These are phyloP conservation scores for Myotis daubentonii DNA, from an alignment of 2,797 vertebrate species.

Conservation along the genomic window DNA sequence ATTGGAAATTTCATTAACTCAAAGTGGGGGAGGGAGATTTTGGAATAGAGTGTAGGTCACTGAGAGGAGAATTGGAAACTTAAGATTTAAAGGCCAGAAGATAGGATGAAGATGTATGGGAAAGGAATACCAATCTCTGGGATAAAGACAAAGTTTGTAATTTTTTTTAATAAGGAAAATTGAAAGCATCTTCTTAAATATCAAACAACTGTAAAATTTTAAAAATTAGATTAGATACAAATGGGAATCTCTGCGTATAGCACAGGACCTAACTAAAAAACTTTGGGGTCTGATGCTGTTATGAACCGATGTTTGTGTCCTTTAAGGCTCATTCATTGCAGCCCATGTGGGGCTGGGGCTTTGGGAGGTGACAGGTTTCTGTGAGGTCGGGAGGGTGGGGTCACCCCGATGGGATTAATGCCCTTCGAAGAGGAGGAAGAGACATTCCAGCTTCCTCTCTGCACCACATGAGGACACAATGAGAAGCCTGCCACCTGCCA, in stretches of 20 bases:
- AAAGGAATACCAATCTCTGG: background rate
- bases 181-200: conserved; percentile 5
- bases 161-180: background rate
- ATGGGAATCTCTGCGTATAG: background rate
- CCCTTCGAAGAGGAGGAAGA: background rate
- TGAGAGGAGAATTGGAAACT: background rate
- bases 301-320: no score
- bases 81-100: background rate
- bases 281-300: background rate
- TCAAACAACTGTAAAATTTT: background rate
- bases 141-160: background rate
- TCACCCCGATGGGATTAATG: background rate
- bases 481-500: background rate
- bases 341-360: no score
- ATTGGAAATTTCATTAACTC: background rate
- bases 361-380: background rate
- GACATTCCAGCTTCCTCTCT: background rate
- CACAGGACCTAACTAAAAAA: background rate
- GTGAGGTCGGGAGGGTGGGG: background rate
- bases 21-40: background rate
- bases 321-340: no score
- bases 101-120: background rate
- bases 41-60: background rate
- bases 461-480: background rate
- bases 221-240: conserved; percentile 15